Evolutionary conservation across 2,113 vertebrate genomes (phyloP).

Genomic region (Gorsachius goisagi): DNA sequence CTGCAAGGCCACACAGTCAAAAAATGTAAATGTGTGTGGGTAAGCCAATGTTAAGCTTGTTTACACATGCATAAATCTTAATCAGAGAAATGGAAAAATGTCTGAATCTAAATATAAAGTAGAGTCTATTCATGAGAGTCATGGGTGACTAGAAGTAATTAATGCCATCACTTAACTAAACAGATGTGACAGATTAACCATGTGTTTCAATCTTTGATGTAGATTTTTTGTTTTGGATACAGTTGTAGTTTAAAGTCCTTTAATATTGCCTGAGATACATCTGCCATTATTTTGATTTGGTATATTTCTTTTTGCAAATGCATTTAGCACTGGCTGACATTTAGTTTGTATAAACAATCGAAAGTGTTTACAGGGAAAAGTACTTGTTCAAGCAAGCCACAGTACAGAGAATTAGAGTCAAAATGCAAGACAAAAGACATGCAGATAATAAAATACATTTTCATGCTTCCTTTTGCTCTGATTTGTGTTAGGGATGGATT

Average conservation of each 20-base stretch:
- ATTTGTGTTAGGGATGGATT: background rate
- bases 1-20: background rate
- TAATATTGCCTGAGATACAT: slow-evolving; percentile 9
- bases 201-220: background rate
- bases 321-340: slow-evolving; percentile 44
- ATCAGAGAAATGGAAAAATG: background rate
- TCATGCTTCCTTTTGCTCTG: background rate
- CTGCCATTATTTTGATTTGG: slow-evolving; percentile 45
- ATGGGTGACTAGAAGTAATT: background rate
- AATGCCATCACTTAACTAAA: background rate
- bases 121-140: background rate
- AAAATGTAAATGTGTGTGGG: background rate
- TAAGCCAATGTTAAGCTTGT: background rate
- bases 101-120: background rate
- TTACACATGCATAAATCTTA: slow-evolving; percentile 5
- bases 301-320: slow-evolving; percentile 41
- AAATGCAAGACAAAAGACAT: background rate
- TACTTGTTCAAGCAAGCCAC: slow-evolving; percentile 12
- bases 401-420: background rate
- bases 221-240: background rate
- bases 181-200: background rate
- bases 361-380: slow-evolving; percentile 39
- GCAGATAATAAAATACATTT: slow-evolving; percentile 6
- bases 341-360: slow-evolving; percentile 57
- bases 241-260: background rate